phyloP scores from a whole-genome alignment of 2,113 vertebrate species.

The Anoura caudifer region DNA sequence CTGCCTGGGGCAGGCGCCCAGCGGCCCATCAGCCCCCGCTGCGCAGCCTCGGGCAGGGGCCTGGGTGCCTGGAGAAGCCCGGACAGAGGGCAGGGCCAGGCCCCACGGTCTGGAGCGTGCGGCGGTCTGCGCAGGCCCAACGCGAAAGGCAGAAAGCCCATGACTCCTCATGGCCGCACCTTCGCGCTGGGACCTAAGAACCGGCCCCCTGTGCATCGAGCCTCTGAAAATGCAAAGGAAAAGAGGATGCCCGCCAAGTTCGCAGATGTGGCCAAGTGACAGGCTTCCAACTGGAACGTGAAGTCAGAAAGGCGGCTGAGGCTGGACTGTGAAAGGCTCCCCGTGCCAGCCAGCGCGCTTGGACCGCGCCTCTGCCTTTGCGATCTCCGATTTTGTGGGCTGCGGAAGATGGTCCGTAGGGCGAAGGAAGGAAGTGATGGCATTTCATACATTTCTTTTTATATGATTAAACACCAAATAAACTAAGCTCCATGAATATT shows the following conservation, averaged over 20 bases:
- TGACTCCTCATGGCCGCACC: accelerated
- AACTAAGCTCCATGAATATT: background rate
- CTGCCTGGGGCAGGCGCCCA: background rate
- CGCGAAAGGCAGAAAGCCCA: background rate
- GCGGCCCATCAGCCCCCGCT: background rate
- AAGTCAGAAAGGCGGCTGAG: background rate
- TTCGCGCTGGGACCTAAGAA: background rate
- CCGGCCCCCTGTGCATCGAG: accelerated
- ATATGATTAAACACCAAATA: background rate
- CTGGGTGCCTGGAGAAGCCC: background rate
- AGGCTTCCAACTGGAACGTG: background rate
- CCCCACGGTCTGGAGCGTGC: background rate
- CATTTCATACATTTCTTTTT: background rate
- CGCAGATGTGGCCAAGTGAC: background rate
- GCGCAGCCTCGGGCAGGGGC: accelerated
- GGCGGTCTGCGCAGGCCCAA: background rate
- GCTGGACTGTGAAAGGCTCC: background rate
- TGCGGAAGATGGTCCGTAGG: background rate
- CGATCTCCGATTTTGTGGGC: background rate
- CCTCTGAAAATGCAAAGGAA: background rate
- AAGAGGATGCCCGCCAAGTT: background rate
- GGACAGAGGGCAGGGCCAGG: background rate
- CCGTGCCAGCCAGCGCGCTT: background rate
- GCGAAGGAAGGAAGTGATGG: background rate
- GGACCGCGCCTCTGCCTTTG: background rate